Evolutionary conservation across 2,888 invertebrate species (phyloP).

Genomic region (Calliopum simillimum): DNA sequence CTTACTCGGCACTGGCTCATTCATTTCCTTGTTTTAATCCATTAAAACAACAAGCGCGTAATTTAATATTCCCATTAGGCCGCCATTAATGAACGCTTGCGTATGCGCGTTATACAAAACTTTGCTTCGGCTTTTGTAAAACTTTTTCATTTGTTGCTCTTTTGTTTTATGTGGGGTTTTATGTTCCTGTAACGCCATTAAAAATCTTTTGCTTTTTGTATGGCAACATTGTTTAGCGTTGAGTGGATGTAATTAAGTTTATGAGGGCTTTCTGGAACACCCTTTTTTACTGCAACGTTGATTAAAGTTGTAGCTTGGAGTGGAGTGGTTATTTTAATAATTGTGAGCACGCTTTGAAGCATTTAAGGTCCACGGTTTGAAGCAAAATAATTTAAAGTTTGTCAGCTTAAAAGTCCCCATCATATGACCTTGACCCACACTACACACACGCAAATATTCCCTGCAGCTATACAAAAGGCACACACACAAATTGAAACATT

Average conservation of each 20-base stretch:
- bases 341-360: neutral
- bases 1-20: neutral
- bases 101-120: slow-evolving; percentile 18
- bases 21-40: slow-evolving; percentile 38
- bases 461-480: neutral
- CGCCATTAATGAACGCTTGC: slow-evolving; percentile 32
- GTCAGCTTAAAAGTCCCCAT: too few relatives aligned
- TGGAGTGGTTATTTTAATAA: neutral
- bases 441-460: neutral
- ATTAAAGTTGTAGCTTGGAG: neutral
- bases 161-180: neutral
- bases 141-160: neutral
- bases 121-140: neutral
- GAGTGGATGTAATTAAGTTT: slow-evolving; percentile 33
- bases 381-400: neutral
- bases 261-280: slow-evolving; percentile 14
- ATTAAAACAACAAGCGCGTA: slow-evolving; percentile 49
- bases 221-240: neutral
- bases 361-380: neutral
- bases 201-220: slow-evolving; percentile 11
- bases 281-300: slow-evolving; percentile 7
- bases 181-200: slow-evolving; percentile 15
- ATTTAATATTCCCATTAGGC: slow-evolving; percentile 47
- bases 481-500: too few relatives aligned
- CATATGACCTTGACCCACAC: neutral